Conservation (phyloP, 2,113 vertebrate genomes). For the Ia io region DNA sequence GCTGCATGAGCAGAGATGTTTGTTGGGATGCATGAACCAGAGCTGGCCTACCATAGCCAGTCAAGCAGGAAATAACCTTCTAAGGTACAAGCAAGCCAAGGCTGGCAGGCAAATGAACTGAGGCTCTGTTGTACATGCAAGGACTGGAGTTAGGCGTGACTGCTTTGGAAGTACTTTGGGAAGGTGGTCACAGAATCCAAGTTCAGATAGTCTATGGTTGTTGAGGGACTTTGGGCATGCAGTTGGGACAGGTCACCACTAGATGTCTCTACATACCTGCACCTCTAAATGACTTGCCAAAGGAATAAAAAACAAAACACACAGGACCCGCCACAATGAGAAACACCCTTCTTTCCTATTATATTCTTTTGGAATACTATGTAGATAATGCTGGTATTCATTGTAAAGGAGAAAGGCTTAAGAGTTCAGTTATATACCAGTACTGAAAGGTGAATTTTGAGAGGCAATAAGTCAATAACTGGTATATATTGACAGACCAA, state of each 20-base stretch:
- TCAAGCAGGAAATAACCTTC: neutral
- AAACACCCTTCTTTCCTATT: neutral
- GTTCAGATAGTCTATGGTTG: neutral
- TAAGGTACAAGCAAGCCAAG: neutral
- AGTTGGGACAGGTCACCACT: neutral
- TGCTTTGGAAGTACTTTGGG: too few species aligned
- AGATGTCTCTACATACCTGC: neutral
- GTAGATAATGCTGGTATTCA: neutral
- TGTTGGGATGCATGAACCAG: neutral
- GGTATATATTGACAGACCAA: neutral
- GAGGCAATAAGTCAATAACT: neutral
- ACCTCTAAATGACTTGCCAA: neutral
- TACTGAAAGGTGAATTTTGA: neutral
- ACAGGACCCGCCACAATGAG: neutral
- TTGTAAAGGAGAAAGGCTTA: neutral
- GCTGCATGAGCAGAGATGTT: neutral
- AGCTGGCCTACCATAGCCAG: neutral
- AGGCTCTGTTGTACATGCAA: neutral
- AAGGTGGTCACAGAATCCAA: neutral
- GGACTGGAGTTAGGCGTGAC: neutral
- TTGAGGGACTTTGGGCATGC: neutral
- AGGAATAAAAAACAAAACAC: neutral
- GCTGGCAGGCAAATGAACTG: too few species aligned
- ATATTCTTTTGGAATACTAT: neutral
- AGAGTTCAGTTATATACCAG: neutral